phyloP scores from a whole-genome alignment of 1,140 invertebrate species.

The Lethrus apterus region DNA sequence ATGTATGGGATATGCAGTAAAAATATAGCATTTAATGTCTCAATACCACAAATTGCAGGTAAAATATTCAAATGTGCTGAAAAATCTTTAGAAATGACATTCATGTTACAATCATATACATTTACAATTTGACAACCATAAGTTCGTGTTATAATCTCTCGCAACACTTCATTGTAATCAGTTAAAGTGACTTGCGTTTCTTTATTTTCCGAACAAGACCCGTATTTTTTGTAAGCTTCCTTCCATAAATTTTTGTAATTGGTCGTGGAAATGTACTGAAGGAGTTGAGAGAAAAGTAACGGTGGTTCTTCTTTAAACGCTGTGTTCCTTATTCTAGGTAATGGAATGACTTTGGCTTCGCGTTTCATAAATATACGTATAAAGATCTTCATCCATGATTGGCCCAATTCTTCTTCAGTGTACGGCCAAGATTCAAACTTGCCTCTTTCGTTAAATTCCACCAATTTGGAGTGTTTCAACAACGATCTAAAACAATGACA shows the following conservation, averaged over 20 bases:
- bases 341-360: constrained; percentile 59
- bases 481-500: constrained; percentile 38
- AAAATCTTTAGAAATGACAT: constrained; percentile 45
- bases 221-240: constrained; percentile 72
- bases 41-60: constrained; percentile 59
- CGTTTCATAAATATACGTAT: constrained; percentile 56
- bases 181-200: constrained; percentile 37
- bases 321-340: constrained; percentile 53
- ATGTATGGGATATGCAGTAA: constrained; percentile 63
- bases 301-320: constrained; percentile 48
- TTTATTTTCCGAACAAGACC: constrained; percentile 38
- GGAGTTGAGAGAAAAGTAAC: constrained; percentile 65
- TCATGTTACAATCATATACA: constrained; percentile 42
- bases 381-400: constrained; percentile 53
- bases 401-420: constrained; percentile 49
- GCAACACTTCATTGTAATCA: constrained; percentile 55
- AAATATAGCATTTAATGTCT: constrained; percentile 62
- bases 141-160: constrained; percentile 60
- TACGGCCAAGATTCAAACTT: constrained; percentile 41
- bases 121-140: constrained; percentile 67
- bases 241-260: constrained; percentile 82
- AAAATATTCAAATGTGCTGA: constrained; percentile 64
- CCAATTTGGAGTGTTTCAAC: constrained; percentile 45
- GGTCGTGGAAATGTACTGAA: constrained; percentile 70
- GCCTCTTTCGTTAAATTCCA: constrained; percentile 39